Conservation (phyloP, 1,140 invertebrate species). For the Anastrepha ludens region DNA sequence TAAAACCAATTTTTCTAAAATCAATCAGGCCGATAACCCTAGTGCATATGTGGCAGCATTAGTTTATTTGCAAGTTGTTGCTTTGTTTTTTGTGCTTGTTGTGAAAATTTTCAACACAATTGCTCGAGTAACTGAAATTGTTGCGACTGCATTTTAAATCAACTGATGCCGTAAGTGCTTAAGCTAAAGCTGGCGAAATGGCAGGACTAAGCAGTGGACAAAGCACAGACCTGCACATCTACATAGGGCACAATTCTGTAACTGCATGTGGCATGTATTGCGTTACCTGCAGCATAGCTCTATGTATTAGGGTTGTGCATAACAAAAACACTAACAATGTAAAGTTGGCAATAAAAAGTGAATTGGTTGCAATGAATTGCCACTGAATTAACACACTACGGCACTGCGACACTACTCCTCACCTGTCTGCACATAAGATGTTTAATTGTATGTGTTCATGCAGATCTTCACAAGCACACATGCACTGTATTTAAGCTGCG, state of each 20-base stretch:
- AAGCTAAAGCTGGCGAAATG: constrained; percentile 12
- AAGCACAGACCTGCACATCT: background rate
- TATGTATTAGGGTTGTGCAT: background rate
- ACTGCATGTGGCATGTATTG: background rate
- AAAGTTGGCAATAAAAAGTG: constrained; percentile 47
- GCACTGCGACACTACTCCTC: background rate
- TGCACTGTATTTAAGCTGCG: background rate
- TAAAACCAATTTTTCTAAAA: no score
- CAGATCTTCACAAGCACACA: background rate
- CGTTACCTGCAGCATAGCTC: background rate
- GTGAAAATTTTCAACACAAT: constrained; percentile 34
- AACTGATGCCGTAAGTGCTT: constrained; percentile 50
- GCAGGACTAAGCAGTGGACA: constrained; percentile 32
- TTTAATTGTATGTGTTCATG: background rate
- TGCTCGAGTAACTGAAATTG: constrained; percentile 41
- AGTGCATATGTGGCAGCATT: background rate
- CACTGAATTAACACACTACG: background rate
- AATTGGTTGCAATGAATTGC: constrained; percentile 49
- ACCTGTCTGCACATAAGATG: no score
- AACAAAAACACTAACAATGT: constrained; percentile 42
- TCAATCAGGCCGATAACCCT: background rate
- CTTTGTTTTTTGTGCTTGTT: background rate
- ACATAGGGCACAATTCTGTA: background rate
- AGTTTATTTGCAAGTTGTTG: background rate
- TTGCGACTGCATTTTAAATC: constrained; percentile 48